phyloP scores from a whole-genome alignment of 2,888 invertebrate genomes.

The Melipona beecheii region DNA sequence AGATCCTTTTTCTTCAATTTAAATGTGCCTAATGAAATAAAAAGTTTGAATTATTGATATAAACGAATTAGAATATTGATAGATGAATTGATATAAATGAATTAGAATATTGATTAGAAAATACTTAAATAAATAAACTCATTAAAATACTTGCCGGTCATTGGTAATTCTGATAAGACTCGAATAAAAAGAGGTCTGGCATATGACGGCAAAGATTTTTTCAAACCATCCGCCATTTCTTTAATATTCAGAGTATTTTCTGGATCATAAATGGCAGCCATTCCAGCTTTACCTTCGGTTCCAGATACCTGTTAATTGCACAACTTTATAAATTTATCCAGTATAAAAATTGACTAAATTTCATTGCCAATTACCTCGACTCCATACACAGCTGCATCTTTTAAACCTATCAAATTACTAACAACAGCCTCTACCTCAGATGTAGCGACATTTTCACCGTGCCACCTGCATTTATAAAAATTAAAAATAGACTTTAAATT shows the following conservation, averaged over 20 bases:
- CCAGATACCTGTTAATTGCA: slow-evolving; percentile 87
- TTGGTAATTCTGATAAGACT: slow-evolving; percentile 90
- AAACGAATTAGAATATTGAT: neutral
- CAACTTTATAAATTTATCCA: neutral
- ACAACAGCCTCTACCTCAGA: slow-evolving; percentile 97
- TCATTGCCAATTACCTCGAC: slow-evolving; percentile 88
- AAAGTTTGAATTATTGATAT: neutral
- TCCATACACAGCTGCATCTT: slow-evolving; percentile 95
- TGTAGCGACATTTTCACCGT: slow-evolving; percentile 98
- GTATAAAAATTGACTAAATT: neutral
- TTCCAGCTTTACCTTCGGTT: slow-evolving; percentile 95
- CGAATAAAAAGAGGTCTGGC: slow-evolving; percentile 96
- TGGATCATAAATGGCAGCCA: slow-evolving; percentile 94
- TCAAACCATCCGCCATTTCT: slow-evolving; percentile 88
- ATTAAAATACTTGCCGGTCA: slow-evolving; percentile 86
- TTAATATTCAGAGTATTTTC: slow-evolving; percentile 86
- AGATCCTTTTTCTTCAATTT: slow-evolving; percentile 96
- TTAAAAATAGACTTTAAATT: neutral
- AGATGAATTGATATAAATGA: neutral
- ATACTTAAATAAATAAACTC: too few species aligned
- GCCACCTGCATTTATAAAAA: slow-evolving; percentile 87
- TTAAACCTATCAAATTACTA: slow-evolving; percentile 90
- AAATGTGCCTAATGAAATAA: slow-evolving; percentile 89
- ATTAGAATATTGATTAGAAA: neutral
- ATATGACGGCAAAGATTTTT: slow-evolving; percentile 91